Base-by-base conservation (phyloP, 1,140 invertebrate genomes). In the Drosophila asahinai region DNA sequence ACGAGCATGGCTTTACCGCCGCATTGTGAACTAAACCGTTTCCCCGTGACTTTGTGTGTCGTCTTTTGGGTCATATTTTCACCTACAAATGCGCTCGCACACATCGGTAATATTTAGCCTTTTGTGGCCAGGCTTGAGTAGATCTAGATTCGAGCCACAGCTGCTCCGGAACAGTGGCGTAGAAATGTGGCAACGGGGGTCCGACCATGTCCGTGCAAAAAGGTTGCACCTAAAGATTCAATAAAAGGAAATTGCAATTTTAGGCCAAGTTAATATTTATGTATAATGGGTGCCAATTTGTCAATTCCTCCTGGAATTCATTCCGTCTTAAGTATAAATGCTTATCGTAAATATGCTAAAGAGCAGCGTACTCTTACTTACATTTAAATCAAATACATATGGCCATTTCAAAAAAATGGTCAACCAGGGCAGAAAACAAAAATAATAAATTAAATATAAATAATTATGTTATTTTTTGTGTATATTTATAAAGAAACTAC, bases 91-190 rank as follows among this genome's bases (percentile, higher is more conserved):
- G 48, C 14, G 45, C 60, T 57, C 48, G 48, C 51, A 43, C 42
- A 67, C 43, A 59, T 43, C 40, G 55, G 54, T 74, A 61, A 40
- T 73, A 68, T 77, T 78, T 89, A 52, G 81, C 70, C 81, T 79
- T 87, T 87, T 90, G 84, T 89, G 81, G 84, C 86, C 59, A 79
- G 81, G 81, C 81, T 73, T 78, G 86, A 77, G 83, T 76, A 80
- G 83, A 65, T 66, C 64, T 78, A 84, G 81, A 83, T 80, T 68
- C 55, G 61, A 30, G 55, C 43, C 74, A 84, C 86, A 87, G 73
- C 84, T 87, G 81, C 72, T 62, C 63, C 42, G 30, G 40, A 51
- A 43, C 83, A 87, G 73, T 59, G 84, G 55, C 77, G 62, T 79
- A 75, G 81, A 17, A 1, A 14, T 25, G 45, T 42, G n/a, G 67